phyloP scores from a whole-genome alignment of 2,888 invertebrate species.

The Geotrupes spiniger region DNA sequence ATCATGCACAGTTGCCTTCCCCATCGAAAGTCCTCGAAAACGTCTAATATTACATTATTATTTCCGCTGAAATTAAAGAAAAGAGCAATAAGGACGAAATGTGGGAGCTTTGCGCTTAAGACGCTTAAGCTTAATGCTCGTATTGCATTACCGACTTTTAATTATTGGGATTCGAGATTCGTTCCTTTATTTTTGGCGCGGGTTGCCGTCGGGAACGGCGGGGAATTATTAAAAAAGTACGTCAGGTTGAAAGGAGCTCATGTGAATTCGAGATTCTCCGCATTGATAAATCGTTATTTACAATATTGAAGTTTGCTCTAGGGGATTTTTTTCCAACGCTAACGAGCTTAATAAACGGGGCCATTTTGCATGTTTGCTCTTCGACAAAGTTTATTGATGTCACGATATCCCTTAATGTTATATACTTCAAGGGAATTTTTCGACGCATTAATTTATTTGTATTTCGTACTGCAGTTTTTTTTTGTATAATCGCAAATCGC shows the following conservation, averaged over 20 bases:
- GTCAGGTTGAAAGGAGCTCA: constrained; percentile 9
- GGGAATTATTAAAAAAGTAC: constrained; percentile 4
- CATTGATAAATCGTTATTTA: constrained; percentile 31
- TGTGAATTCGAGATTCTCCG: constrained; percentile 17
- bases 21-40: constrained; percentile 17
- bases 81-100: constrained; percentile 5
- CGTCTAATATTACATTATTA: constrained; percentile 22
- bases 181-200: constrained; percentile 3
- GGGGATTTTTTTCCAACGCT: constrained; percentile 21
- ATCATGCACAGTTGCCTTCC: constrained; percentile 25
- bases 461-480: no score
- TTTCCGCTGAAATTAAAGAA: constrained; percentile 14
- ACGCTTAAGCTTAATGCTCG: constrained; percentile 10
- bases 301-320: constrained; percentile 31
- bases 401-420: no score
- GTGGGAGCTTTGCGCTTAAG: constrained; percentile 8
- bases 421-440: no score
- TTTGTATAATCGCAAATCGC: no score
- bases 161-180: constrained; percentile 14
- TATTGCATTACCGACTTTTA: constrained; percentile 15
- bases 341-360: constrained; percentile 19
- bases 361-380: no score
- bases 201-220: background rate
- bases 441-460: no score
- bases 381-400: no score